Evolutionary conservation across 1,140 invertebrate genomes (phyloP), one percentile per base, ranked within the genome.

Genomic region (Lepidotrigona ventralis): DNA sequence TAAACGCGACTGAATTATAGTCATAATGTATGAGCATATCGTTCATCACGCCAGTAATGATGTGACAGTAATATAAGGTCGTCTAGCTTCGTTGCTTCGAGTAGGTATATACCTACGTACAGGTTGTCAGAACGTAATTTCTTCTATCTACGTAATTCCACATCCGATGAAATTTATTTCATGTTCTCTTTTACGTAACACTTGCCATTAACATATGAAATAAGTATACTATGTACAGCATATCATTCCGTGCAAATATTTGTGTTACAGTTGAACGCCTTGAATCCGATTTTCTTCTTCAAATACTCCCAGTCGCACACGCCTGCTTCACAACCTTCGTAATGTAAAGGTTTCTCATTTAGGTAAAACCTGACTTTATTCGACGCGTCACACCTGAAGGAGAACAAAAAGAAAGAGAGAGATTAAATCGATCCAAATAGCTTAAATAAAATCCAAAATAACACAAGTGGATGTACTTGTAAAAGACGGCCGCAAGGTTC

Each of bases 401-500:
- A 4, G 54, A 51, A 33, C 33, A 33, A 33, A 33, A 33, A 33
- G 33, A 69, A 17, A 53, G 15, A 2, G 29, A 33, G 19, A 33
- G 4, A 29, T 19, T 29, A 33, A 21, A 21, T 33, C 15, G 12
- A 64, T 26, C n/a, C 1, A n/a, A 33, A 19, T 33, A 33, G 17
- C 2, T 56, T 26, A 46, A 51, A 51, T 1, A 5, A n/a, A 23
- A 11, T 17, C 2, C 0, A 51, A 39, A 14, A 8, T 1, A 11
- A 63, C 19, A 56, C 29, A 39, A 39, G 39, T 51, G 9, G n/a
- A 91, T 91, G 92, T 91, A 96, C 96, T 95, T 95, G 92, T 97
- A 97, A 33, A 98, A 93, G 12, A 97, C 95, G 64, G 97, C 96
- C 53, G 95, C 96, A 1, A 98, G 88, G 92, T 98, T 98, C 8